Evolutionary conservation across 2,888 invertebrate species (phyloP), one percentile per base, ranked within the genome.

Genomic region (Eulithis prunata): DNA sequence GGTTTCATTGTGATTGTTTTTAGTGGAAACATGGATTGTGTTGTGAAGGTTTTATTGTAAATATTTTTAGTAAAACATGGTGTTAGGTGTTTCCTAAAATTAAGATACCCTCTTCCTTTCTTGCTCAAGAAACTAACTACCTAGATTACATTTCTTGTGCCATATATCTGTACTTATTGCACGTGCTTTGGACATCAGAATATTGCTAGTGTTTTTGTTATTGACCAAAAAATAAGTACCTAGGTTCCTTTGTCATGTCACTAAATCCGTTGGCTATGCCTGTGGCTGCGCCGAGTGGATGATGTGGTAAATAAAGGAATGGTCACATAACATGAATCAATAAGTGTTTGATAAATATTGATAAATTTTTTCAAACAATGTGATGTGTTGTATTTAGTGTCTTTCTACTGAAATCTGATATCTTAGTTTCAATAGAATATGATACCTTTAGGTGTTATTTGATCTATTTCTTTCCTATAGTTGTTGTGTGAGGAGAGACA

Each of bases 111-210:
- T 62, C 71, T 79, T 75, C 70, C 75, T 66, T 58, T 73, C 75
- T 83, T 84, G 84, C 83, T 83, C 84, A 84, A 84, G 43, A 70
- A 75, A 75, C 64, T 71, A 71, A 68, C 71, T 63, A 47, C 49
- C 49, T 49, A 72, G 69, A 78, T 76, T 71, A 78, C 77, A 79
- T 81, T 81, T 83, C 80, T 86, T 80, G 89, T 89, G 89, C 89
- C 89, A 89, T 89, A 86, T 80, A 79, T 32, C 75, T 82, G 83
- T 87, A 86, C 84, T 86, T 84, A 84, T 77, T 71, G 74, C 77
- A 76, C 76, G 70, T 55, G 74, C 77, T 78, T 76, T 66, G 12
- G 69, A 70, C 71, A 78, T 80, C 78, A 81, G 77, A 75, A 73
- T 69, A 69, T 71, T 70, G 41, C 49, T 58, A 55, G 32, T 52